Conservation (phyloP, 2,113 vertebrate genomes). For the Megalops atlanticus region DNA sequence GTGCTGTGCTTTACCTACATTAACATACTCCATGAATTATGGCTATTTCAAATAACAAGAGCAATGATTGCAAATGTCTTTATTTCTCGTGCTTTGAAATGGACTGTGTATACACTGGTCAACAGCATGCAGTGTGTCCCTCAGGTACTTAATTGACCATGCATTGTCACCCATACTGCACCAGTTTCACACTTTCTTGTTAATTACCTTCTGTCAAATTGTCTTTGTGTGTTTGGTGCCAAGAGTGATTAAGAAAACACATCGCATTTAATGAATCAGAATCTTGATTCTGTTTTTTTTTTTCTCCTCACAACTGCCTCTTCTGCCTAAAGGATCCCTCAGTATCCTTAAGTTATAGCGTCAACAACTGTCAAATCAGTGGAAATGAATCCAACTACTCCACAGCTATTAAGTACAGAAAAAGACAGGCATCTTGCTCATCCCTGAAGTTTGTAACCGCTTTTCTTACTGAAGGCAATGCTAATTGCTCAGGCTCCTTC, state of each 20-base stretch:
- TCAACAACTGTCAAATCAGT: neutral
- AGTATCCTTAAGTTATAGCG: neutral
- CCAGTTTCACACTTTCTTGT: neutral
- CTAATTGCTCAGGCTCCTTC: neutral
- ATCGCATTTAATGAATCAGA: neutral
- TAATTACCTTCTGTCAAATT: constrained; percentile 14
- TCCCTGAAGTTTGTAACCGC: neutral
- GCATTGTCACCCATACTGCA: neutral
- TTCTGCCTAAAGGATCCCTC: neutral
- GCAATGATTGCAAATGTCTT: neutral
- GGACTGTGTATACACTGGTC: neutral
- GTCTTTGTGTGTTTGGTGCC: neutral
- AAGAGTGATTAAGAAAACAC: constrained; percentile 6
- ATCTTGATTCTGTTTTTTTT: neutral
- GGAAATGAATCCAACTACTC: neutral
- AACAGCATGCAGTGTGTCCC: too few species aligned
- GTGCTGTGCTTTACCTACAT: too few species aligned
- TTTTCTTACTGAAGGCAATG: neutral
- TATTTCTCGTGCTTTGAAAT: neutral
- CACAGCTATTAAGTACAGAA: neutral
- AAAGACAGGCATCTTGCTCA: neutral
- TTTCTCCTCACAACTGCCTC: constrained; percentile 9
- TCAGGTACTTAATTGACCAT: neutral
- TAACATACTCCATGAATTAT: too few species aligned
- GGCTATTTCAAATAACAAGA: too few species aligned